These are phyloP conservation scores for Conus betulinus DNA, from an alignment of 1,140 invertebrate species.

Conservation along the genomic window DNA sequence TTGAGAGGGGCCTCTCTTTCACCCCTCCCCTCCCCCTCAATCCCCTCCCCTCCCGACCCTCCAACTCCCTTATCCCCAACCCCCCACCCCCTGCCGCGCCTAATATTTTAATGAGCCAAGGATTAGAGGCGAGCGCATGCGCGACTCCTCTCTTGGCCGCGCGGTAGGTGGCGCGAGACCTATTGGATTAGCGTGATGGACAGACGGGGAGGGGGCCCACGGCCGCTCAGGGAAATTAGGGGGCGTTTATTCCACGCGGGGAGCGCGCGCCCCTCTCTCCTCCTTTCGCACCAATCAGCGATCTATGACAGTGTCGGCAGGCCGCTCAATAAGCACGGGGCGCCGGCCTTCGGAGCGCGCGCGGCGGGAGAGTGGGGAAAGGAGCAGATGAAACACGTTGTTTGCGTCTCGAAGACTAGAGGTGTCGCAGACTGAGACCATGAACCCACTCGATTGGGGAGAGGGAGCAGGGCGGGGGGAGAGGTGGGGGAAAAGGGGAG, in stretches of 20 bases:
- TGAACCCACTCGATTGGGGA: neutral
- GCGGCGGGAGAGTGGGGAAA: neutral
- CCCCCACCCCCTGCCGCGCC: neutral
- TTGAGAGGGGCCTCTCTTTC: neutral
- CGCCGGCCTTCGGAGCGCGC: neutral
- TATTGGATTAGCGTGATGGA: conserved; percentile 19
- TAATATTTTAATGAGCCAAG: conserved; percentile 7
- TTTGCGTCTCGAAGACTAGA: conserved; percentile 19
- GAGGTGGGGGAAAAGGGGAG: too few species aligned
- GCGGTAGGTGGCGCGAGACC: conserved; percentile 2
- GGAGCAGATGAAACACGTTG: conserved; percentile 14
- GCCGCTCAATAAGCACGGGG: neutral
- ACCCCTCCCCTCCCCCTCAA: neutral
- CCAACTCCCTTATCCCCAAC: neutral
- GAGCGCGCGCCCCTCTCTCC: conserved; percentile 19
- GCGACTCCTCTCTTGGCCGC: neutral
- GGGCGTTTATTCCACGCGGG: conserved; percentile 25
- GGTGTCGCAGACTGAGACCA: neutral
- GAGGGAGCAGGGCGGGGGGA: too few species aligned
- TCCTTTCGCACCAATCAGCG: conserved; percentile 21
- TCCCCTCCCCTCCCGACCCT: too few species aligned
- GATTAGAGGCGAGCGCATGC: conserved; percentile 9
- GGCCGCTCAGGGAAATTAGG: neutral
- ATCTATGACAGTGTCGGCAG: conserved; percentile 20
- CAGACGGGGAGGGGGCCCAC: neutral